These are phyloP conservation scores for Lasioglossum morio DNA, from an alignment of 2,888 invertebrate genomes.

Conservation along the genomic window DNA sequence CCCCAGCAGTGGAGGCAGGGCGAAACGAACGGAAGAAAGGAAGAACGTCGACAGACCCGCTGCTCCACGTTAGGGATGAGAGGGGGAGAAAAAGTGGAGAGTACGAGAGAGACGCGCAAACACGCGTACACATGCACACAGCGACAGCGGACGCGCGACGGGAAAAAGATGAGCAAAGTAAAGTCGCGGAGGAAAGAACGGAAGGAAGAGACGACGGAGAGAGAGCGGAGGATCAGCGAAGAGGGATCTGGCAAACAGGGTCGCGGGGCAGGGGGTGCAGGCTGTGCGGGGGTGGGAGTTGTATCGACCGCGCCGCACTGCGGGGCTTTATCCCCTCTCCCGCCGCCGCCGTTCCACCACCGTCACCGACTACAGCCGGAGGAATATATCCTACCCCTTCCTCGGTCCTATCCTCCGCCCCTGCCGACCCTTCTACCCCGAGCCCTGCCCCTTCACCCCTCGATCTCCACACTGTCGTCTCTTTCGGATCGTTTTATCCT, in stretches of 20 bases:
- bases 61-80: neutral
- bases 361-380: conserved; percentile 48
- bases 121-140: neutral
- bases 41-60: conserved; percentile 37
- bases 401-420: neutral
- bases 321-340: conserved; percentile 83
- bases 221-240: conserved; percentile 58
- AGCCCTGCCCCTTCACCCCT: neutral
- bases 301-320: conserved; percentile 85
- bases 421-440: neutral
- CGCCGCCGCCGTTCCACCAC: too few relatives aligned
- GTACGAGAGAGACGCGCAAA: too few relatives aligned
- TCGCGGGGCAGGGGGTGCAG: conserved; percentile 32
- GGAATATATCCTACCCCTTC: conserved; percentile 36
- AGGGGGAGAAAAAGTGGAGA: neutral
- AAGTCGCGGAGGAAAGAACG: conserved; percentile 26
- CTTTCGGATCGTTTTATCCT: conserved; percentile 7
- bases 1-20: neutral
- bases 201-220: conserved; percentile 44
- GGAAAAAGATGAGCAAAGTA: conserved; percentile 36
- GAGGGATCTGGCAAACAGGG: conserved; percentile 59
- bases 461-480: neutral
- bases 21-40: neutral
- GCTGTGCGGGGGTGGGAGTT: conserved; percentile 72
- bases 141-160: neutral